phyloP scores from a whole-genome alignment of 2,797 vertebrate genomes.

The Pseudochirops cupreus region DNA sequence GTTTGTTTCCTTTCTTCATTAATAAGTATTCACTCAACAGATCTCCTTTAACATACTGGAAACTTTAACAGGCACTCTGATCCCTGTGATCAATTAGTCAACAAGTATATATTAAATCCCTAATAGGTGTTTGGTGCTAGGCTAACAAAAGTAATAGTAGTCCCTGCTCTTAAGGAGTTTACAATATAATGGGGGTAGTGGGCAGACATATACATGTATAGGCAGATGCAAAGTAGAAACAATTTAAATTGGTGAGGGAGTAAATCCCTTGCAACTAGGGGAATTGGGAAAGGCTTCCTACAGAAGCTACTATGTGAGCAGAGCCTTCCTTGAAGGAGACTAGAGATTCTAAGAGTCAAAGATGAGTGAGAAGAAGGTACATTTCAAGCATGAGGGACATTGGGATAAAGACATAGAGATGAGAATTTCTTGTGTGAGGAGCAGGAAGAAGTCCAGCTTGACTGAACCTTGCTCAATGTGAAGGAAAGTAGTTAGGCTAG shows the following conservation, averaged over 20 bases:
- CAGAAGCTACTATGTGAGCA: background rate
- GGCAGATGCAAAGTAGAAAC: background rate
- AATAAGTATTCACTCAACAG: background rate
- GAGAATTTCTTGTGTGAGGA: background rate
- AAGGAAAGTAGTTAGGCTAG: background rate
- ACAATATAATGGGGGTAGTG: background rate
- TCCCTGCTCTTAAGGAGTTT: background rate
- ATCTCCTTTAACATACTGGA: background rate
- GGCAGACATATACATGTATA: background rate
- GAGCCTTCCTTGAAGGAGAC: background rate
- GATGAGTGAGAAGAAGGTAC: background rate
- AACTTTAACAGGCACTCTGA: background rate
- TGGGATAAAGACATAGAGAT: background rate
- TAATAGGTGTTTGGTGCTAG: background rate
- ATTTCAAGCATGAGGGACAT: background rate
- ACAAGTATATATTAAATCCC: background rate
- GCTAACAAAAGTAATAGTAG: background rate
- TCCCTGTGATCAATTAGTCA: background rate
- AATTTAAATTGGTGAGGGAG: background rate
- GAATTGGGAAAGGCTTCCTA: background rate
- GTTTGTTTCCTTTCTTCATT: background rate
- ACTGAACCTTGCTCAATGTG: background rate
- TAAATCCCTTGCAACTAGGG: background rate
- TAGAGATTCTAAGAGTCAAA: background rate
- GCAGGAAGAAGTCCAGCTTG: background rate